Evolutionary conservation across 1,140 invertebrate species (phyloP), one percentile per base, ranked within the genome.

Genomic region (Drosophila miranda): DNA sequence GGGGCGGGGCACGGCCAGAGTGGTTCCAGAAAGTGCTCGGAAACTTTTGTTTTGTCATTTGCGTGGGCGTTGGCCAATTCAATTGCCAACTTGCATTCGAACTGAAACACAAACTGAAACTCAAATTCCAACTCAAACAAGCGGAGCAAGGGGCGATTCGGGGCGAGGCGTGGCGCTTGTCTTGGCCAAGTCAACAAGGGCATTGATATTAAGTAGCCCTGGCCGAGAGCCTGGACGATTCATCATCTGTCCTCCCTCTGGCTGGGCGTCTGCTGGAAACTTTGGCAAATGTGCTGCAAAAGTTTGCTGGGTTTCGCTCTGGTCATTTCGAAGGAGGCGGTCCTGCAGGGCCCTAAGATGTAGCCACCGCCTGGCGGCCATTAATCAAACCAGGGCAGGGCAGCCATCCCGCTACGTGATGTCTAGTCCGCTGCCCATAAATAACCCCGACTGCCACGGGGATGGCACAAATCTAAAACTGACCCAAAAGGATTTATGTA

Each of bases 1-100:
- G 45, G 72, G 81, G 77, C 81, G 80, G 60, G 7, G 26, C 19
- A 26, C 6, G 14, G 30, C 26, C 54, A 71, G 26, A 52, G 59
- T 30, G 26, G 9, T 51, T 34, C 34, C 34, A 38, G n/a, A 51
- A 64, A 63, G 28, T 53, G 51, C 43, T 55, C 34, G 55, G 38
- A 41, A 64, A 49, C 70, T 72, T 55, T 68, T 68, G 67, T 60
- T 57, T 68, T 57, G 53, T 75, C 58, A 58, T 59, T 54, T 60
- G 60, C 64, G 79, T 57, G 81, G 73, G 77, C 81, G 82, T 74
- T 72, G 63, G 28, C 68, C 62, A 51, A 71, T 81, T 64, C 73
- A 86, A 86, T 81, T 81, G 73, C 81, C 68, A 84, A 86, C 81
- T 86, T 77, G 69, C 73, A 86, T 63, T 66, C 57, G 64, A 86